Conservation (phyloP, 2,888 invertebrate species). For the Cheilosia urbana region DNA sequence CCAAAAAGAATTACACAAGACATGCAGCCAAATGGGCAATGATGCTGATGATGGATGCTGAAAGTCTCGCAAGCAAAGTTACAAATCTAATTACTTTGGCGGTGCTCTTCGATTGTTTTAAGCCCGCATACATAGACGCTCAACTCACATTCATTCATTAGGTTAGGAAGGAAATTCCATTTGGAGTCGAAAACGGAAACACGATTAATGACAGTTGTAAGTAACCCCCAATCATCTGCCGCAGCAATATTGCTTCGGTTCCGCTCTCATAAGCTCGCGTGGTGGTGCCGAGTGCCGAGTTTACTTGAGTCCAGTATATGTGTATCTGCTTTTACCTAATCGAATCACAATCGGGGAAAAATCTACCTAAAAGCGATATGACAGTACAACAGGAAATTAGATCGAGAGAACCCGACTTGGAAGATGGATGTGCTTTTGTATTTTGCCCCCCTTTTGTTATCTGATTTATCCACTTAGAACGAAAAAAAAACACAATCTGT, state of each 20-base stretch:
- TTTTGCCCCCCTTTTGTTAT: conserved; percentile 23
- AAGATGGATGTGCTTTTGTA: conserved; percentile 46
- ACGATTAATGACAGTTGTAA: conserved; percentile 58
- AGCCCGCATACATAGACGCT: neutral
- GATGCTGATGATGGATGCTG: conserved; percentile 71
- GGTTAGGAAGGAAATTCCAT: conserved; percentile 54
- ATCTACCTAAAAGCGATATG: conserved; percentile 29
- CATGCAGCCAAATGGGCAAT: conserved; percentile 55
- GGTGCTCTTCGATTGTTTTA: conserved; percentile 44
- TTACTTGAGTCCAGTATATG: neutral
- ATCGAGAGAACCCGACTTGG: conserved; percentile 1
- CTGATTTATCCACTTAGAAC: conserved; percentile 32
- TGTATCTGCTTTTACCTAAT: conserved; percentile 27
- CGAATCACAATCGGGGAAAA: conserved; percentile 30
- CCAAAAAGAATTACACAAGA: conserved; percentile 53
- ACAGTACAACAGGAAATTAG: conserved; percentile 51
- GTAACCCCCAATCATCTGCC: conserved; percentile 41
- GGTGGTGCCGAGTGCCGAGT: neutral
- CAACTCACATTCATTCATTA: conserved; percentile 48
- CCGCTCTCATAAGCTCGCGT: conserved; percentile 42
- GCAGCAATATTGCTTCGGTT: conserved; percentile 38
- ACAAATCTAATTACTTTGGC: conserved; percentile 48
- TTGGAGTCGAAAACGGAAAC: conserved; percentile 36
- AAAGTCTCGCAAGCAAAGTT: conserved; percentile 32
- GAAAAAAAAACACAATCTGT: conserved; percentile 4